Base-by-base conservation (phyloP, 2,797 vertebrate genomes). In the Gambelia wislizenii region DNA sequence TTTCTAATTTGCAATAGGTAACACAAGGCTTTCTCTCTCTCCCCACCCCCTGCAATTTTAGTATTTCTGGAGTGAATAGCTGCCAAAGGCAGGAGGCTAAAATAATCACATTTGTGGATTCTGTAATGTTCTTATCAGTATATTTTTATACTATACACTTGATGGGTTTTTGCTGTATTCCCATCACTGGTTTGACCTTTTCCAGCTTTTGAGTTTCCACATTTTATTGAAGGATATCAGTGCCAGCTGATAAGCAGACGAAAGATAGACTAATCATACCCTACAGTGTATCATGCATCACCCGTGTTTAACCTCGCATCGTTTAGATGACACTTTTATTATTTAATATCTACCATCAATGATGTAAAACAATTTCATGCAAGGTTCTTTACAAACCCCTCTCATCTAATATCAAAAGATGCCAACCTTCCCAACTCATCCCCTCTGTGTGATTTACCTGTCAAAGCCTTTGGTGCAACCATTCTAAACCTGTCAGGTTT, bases 311-410 rank as follows among this genome's bases (percentile, higher is more conserved):
- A 83, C 89, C 89, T 86, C 36, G 36, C 70, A 56, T 83, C 33
- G 22, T 89, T 82, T 89, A 52, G 70, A 77, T 89, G 84, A 67
- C 84, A 89, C 47, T 82, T 86, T 83, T 89, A 89, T 77, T 89
- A 86, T 82, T 89, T 75, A 82, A 49, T 76, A 86, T 86, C 84
- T 83, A 86, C 59, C 56, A 76, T 69, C 78, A 86, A 75, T 82
- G 84, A 89, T 86, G 84, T 86, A 76, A 86, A 86, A 82, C 70
- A 77, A 82, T 76, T 86, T 82, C 54, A 86, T 69, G 78, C 36
- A 76, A 86, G 36, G 56, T 61, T 81, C 27, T 86, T 81, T 82
- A 76, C 42, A 47, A 82, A 25, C 36, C 30, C 27, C 56, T 72
- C 64, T 72, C n/a, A 64, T 74, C 86, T 83, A 70, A 64, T 88